Percentiles rank a stretch among this genome's conserved stretches.
These are phyloP conservation scores for Thumatha senex DNA, from an alignment of 2,888 invertebrate species.

Conservation along the genomic window DNA sequence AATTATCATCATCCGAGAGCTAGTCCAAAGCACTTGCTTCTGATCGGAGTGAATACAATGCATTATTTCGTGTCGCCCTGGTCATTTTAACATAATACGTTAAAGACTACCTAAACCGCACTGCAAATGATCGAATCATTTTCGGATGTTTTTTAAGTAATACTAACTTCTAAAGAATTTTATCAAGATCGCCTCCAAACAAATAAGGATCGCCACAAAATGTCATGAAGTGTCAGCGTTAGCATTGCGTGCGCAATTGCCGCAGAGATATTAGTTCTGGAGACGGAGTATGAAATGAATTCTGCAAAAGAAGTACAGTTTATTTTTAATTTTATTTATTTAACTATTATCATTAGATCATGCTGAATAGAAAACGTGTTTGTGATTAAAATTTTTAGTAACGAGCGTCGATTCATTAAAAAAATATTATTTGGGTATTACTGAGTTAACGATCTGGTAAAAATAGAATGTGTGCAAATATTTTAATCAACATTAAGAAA, in stretches of 20 bases:
- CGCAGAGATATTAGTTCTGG: constrained; percentile 24
- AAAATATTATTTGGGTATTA: no score
- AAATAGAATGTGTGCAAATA: no score
- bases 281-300: constrained; percentile 33
- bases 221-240: constrained; percentile 37
- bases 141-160: not conserved
- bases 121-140: not conserved
- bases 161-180: not conserved
- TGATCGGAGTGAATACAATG: no score
- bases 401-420: no score
- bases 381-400: not conserved
- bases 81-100: no score
- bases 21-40: no score
- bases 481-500: no score
- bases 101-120: no score
- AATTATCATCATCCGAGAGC: no score
- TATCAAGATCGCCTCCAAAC: constrained; percentile 17
- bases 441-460: no score
- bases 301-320: constrained; percentile 9
- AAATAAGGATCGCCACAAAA: constrained; percentile 30
- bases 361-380: constrained; percentile 16
- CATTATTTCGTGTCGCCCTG: no score
- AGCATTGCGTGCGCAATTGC: constrained; percentile 23
- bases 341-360: constrained; percentile 15
- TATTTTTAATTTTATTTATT: constrained; percentile 9